Base-by-base conservation (phyloP, 2,797 vertebrate genomes). In the Mareca strepera region DNA sequence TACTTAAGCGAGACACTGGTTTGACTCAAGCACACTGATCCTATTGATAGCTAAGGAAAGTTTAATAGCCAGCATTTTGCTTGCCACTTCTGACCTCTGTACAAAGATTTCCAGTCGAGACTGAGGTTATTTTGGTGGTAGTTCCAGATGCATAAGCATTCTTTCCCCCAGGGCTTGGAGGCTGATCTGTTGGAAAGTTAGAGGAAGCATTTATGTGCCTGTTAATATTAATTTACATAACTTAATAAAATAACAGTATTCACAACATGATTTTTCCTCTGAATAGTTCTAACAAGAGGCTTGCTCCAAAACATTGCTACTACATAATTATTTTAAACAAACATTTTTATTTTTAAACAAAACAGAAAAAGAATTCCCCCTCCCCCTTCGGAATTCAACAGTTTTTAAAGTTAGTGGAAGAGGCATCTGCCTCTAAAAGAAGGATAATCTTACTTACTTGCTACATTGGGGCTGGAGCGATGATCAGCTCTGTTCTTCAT, bases 401-500 rank as follows among this genome's bases (percentile, higher is more conserved):
- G 48, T 33, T 75, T 82, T 46, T 26, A 9, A 41, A n/a, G 43
- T 17, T n/a, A 59, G 29, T 5, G 3, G 37, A 66, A n/a, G 14
- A 83, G 15, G 39, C 15, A 73, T 12, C 69, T 55, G 68, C 33
- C 39, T 55, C 66, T 31, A 43, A 26, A 68, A 62, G 53, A 31
- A 87, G 21, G 28, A 7, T 31, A 62, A 11, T 33, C 25, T 37
- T 53, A 31, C 99, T 98, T 98, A 99, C 99, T 99, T 97, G 99
- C 99, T 75, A 99, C 99, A 73, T 99, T 99, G 95, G 99, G 99
- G 97, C 99, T 99, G 95, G 99, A 99, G 52, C 99, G 99, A 96
- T 99, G 99, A 94, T 99, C 99, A 0, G 98, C 98, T 43, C 99
- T 97, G 96, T 99, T 99, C 97, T 99, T 99, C 92, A 98, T 98